phyloP scores from a whole-genome alignment of 1,140 invertebrate genomes.

The Drosophila setifemur region DNA sequence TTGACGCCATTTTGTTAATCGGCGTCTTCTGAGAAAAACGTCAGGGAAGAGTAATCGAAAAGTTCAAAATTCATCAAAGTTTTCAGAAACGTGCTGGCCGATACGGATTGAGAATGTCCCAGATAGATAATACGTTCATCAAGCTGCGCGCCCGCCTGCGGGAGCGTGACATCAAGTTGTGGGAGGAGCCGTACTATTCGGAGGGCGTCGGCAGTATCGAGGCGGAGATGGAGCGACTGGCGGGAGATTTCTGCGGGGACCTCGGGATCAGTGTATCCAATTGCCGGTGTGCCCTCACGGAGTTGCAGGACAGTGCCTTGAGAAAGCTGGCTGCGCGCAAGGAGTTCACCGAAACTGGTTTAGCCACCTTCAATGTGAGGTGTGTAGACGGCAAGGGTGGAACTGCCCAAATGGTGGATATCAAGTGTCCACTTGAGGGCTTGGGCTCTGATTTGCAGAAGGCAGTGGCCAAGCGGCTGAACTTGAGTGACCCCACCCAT shows the following conservation, averaged over 20 bases:
- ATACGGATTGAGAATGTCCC: constrained; percentile 31
- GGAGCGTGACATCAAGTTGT: constrained; percentile 85
- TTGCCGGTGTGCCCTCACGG: constrained; percentile 84
- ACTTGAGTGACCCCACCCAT: constrained; percentile 56
- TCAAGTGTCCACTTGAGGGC: constrained; percentile 59
- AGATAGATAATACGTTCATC: constrained; percentile 40
- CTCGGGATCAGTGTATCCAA: constrained; percentile 83
- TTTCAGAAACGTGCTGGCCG: neutral
- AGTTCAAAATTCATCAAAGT: constrained; percentile 3
- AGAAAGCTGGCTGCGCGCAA: constrained; percentile 86
- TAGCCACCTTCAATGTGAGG: constrained; percentile 73
- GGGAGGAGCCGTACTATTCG: constrained; percentile 87
- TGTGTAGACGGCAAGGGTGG: constrained; percentile 57
- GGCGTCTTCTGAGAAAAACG: too few species aligned
- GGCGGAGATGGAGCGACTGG: constrained; percentile 83
- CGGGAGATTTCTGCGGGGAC: constrained; percentile 83
- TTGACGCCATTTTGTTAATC: too few species aligned
- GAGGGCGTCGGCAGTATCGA: constrained; percentile 82
- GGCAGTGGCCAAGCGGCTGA: constrained; percentile 83
- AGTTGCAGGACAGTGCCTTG: constrained; percentile 87
- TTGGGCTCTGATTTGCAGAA: constrained; percentile 84
- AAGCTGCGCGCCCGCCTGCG: constrained; percentile 40
- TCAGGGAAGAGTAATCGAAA: too few species aligned
- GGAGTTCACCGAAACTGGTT: constrained; percentile 86
- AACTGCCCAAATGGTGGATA: constrained; percentile 47